These are phyloP conservation scores for Leptopilina myrica DNA, from an alignment of 2,888 invertebrate species.

Conservation along the genomic window DNA sequence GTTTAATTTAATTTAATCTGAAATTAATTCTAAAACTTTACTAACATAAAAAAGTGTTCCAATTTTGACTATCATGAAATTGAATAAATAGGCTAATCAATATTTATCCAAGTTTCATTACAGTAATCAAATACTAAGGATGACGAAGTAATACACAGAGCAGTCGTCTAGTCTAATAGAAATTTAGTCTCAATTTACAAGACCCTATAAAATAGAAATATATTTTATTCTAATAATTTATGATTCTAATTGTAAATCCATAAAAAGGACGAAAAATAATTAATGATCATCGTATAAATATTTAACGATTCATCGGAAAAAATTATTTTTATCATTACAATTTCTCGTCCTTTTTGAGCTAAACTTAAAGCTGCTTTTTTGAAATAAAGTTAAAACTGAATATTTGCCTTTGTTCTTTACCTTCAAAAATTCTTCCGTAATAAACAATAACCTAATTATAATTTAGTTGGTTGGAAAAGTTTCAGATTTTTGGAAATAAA, in stretches of 20 bases:
- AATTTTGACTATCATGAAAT: conserved; percentile 6
- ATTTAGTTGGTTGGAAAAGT: too few species aligned
- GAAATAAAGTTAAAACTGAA: background rate
- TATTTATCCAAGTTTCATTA: conserved; percentile 13
- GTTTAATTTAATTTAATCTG: background rate
- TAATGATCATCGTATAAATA: background rate
- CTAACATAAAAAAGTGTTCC: background rate
- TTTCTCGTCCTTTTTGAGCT: background rate
- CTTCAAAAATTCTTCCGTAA: background rate
- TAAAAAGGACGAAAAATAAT: background rate
- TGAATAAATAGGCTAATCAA: conserved; percentile 14
- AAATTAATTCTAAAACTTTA: background rate
- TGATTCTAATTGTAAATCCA: background rate
- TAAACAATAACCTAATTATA: background rate
- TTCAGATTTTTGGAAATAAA: too few species aligned
- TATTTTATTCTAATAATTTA: background rate
- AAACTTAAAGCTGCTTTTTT: background rate
- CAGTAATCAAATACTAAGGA: background rate
- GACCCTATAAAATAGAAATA: conserved; percentile 49
- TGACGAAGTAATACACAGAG: conserved; percentile 50
- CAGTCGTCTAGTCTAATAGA: conserved; percentile 54
- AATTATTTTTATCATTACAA: background rate
- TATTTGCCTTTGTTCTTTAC: background rate
- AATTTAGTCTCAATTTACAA: conserved; percentile 62
- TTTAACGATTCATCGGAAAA: background rate